phyloP scores from a whole-genome alignment of 2,888 invertebrate genomes.

The Drosophila anomalata region DNA sequence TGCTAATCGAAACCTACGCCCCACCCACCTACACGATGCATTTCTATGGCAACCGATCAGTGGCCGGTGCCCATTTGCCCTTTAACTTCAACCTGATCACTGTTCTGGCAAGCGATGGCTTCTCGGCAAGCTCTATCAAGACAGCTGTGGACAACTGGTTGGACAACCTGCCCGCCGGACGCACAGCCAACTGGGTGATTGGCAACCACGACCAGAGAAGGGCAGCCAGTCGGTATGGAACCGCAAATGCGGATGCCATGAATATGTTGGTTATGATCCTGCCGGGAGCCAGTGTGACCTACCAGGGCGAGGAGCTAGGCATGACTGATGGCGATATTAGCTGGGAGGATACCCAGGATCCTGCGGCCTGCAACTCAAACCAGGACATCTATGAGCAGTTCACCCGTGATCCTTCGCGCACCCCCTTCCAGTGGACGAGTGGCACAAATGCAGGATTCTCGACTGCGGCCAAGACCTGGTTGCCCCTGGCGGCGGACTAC shows the following conservation, averaged over 20 bases:
- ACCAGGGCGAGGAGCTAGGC: conserved; percentile 86
- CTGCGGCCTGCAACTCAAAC: conserved; percentile 85
- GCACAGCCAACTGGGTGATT: conserved; percentile 84
- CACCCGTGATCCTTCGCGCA: conserved; percentile 87
- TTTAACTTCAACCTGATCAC: conserved; percentile 88
- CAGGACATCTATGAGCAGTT: conserved; percentile 85
- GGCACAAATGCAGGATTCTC: conserved; percentile 83
- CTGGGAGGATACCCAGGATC: conserved; percentile 86
- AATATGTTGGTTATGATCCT: conserved; percentile 89
- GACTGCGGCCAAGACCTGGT: conserved; percentile 76
- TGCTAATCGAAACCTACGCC: conserved; percentile 88
- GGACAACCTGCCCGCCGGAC: conserved; percentile 83
- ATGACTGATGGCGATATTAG: conserved; percentile 84
- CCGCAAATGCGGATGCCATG: conserved; percentile 89
- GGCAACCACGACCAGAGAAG: conserved; percentile 89
- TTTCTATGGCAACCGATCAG: conserved; percentile 86
- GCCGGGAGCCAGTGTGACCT: conserved; percentile 87
- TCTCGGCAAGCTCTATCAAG: conserved; percentile 85
- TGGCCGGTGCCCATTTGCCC: conserved; percentile 86
- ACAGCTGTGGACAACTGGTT: conserved; percentile 86
- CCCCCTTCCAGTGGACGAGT: conserved; percentile 87
- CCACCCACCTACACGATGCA: conserved; percentile 84
- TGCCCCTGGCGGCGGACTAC: conserved; percentile 86
- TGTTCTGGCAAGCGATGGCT: conserved; percentile 80
- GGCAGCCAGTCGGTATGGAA: conserved; percentile 87